phyloP scores from a whole-genome alignment of 2,797 vertebrate genomes.

The Sebastes matsubarae region DNA sequence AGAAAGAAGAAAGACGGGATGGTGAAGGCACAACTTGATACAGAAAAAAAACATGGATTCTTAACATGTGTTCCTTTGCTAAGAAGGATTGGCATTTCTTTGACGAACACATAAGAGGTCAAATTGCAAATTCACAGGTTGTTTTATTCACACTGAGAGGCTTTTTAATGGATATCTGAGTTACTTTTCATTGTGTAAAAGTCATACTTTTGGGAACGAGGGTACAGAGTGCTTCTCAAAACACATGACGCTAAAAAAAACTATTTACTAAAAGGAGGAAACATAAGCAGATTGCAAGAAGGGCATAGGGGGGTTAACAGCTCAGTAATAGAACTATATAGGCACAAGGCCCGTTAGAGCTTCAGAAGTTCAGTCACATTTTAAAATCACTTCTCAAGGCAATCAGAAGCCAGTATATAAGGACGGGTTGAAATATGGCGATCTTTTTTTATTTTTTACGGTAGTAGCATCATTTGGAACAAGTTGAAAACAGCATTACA shows the following conservation, averaged over 20 bases:
- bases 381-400: not conserved
- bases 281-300: not conserved
- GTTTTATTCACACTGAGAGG: not conserved
- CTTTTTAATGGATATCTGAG: not conserved
- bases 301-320: not conserved
- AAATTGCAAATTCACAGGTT: not conserved
- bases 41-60: not conserved
- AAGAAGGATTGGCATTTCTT: not conserved
- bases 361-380: not conserved
- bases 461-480: not conserved
- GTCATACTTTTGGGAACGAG: not conserved
- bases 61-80: not conserved
- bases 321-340: not conserved
- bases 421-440: not conserved
- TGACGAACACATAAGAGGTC: not conserved
- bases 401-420: not conserved
- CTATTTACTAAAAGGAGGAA: not conserved
- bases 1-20: not conserved
- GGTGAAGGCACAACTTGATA: not conserved
- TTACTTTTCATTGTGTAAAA: not conserved
- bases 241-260: not conserved
- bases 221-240: not conserved
- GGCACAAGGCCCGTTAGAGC: not conserved
- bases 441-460: not conserved
- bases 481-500: not conserved